Base-by-base conservation (phyloP, 2,888 invertebrate species). In the Erannis defoliaria region DNA sequence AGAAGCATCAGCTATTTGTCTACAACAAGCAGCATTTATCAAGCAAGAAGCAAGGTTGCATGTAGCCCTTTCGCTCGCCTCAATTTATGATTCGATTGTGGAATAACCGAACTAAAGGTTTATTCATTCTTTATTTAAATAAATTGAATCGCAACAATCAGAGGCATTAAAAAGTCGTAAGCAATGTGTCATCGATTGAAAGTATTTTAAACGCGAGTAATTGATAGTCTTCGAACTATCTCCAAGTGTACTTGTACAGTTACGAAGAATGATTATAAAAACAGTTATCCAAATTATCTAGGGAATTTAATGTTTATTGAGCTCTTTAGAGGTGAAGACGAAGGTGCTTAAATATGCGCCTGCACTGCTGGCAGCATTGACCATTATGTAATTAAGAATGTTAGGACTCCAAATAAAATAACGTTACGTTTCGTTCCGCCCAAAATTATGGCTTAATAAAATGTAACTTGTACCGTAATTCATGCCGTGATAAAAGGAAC, bases 401-500 rank as follows among this genome's bases (percentile, higher is more conserved):
- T 77, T 72, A 73, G 77, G 71, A 82, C 78, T 75, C 69, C 77
- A 74, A 77, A 81, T 81, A 75, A 82, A 81, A 80, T 73, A 76
- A 78, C 74, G 67, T 64, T 73, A 64, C 73, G 65, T 85, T 89
- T 88, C 85, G 89, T 89, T 89, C 84, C 87, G 73, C 78, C 73
- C 67, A 73, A 88, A 88, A 78, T 89, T 86, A 91, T 86, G 82
- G 83, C 87, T 86, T 86, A 80, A 89, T 90, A 88, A 86, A 89
- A 89, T 72, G 73, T 76, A 75, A 84, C 75, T 72, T 76, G 70
- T 69, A 70, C 73, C 85, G 80, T 90, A 88, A 81, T 77, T 89
- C 84, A 88, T 70, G 66, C 54, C 62, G 75, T 82, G 78, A 83
- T 86, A 88, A 90, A 86, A 80, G 85, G 78, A 77, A 74, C 75